A percentile compares a stretch with the other conserved stretches of the same genome.
These are phyloP conservation scores for Chrysemys picta DNA, from an alignment of 2,113 vertebrate species.

Conservation along the genomic window DNA sequence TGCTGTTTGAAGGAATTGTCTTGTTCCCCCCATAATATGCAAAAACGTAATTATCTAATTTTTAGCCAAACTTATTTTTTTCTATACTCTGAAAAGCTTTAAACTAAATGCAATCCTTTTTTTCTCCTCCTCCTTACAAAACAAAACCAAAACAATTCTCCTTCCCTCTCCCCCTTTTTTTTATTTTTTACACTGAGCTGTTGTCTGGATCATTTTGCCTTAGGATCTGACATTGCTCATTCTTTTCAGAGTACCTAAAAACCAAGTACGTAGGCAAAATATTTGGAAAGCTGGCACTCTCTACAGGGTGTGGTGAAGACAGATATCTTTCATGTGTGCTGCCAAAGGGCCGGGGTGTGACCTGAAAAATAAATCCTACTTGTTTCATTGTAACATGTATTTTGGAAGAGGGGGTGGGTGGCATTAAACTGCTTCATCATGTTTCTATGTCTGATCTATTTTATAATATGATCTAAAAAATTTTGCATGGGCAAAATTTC, in stretches of 20 bases:
- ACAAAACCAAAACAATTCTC: not conserved
- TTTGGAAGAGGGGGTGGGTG: constrained; percentile 53
- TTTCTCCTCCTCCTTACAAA: not conserved
- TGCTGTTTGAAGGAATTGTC: not conserved
- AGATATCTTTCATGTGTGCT: constrained; percentile 67
- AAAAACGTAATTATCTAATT: fast-evolving
- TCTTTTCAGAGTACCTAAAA: constrained; percentile 42
- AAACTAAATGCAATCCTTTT: not conserved
- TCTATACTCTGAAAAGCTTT: not conserved
- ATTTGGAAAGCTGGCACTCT: constrained; percentile 62
- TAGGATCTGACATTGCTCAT: constrained; percentile 31
- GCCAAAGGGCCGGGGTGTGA: constrained; percentile 78
- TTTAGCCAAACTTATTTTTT: not conserved
- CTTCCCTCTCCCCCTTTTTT: not conserved
- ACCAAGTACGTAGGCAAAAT: constrained; percentile 21
- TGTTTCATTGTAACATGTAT: constrained; percentile 75
- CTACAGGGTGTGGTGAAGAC: constrained; percentile 69
- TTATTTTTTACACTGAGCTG: constrained; percentile 25
- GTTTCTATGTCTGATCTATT: constrained; percentile 60
- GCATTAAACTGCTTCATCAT: constrained; percentile 72
- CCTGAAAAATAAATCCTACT: constrained; percentile 69
- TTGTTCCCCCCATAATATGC: not conserved
- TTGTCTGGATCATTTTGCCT: constrained; percentile 1
- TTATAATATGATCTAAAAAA: constrained; percentile 46
- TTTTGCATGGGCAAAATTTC: not conserved